Evolutionary conservation across 1,140 invertebrate genomes (phyloP), one percentile per base, ranked within the genome.

Genomic region (Temnothorax nylanderi): DNA sequence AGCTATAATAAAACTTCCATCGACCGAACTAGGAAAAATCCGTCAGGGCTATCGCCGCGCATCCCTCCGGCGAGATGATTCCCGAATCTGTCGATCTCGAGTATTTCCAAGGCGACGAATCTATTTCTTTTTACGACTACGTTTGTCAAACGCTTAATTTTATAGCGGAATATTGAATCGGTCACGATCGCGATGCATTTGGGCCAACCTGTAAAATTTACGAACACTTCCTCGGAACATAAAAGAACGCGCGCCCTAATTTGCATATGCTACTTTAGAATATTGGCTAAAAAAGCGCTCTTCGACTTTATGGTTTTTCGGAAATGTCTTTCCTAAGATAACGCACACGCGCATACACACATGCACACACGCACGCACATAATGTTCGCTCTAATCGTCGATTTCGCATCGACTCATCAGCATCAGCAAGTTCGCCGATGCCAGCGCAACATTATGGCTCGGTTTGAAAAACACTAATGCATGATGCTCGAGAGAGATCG

Each of bases 1-100:
- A 72, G 81, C 90, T 89, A 85, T 89, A 85, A 88, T 93, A 92
- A 92, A 92, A 91, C 88, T 81, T 85, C 88, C 44, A 4, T 75
- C 89, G 82, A 85, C 74, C 85, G 80, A 64, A 51, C 71, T 26
- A 6, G 56, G 85, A 92, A 91, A 91, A 91, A 90, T 91, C 49
- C 60, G 44, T 67, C 56, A 49, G n/a, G 32, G 26, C 62, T 47
- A 13, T 54, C 65, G 41, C 37, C 26, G 26, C 26, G 64, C 65
- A 11, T 26, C 26, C 1, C 26, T 34, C 16, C 32, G 34, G 5
- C 37, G 13, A 62, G 16, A 65, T 44, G 37, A 78, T 18, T 54
- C 32, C 26, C n/a, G 49, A 71, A 32, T 67, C 5, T 13, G 6
- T 54, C 18, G n/a, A 69, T n/a, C 8, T n/a, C 21, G 21, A 2